phyloP scores from a whole-genome alignment of 1,140 invertebrate species.

The Diuraphis noxia region DNA sequence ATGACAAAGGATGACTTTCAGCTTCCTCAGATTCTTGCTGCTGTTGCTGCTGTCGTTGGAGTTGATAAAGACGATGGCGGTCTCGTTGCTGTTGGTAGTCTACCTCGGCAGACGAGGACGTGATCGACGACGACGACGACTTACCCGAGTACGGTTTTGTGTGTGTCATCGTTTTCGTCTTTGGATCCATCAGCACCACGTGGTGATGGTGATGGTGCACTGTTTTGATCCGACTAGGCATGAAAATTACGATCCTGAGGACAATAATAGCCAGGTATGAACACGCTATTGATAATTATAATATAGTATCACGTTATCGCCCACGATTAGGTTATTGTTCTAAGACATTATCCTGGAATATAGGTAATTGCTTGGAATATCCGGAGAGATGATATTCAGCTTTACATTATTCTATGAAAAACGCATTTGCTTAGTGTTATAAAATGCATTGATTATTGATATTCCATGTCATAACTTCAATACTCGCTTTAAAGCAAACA shows the following conservation, averaged over 20 bases:
- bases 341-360: background rate
- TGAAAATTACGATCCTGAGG: background rate
- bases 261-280: background rate
- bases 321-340: background rate
- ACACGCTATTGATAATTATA: background rate
- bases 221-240: background rate
- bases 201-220: slow-evolving; percentile 20
- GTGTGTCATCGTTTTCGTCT: background rate
- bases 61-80: background rate
- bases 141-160: background rate
- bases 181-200: slow-evolving; percentile 20
- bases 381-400: too few relatives aligned
- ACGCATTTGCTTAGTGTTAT: too few relatives aligned
- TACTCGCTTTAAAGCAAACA: too few relatives aligned
- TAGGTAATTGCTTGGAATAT: too few relatives aligned
- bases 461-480: too few relatives aligned
- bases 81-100: background rate
- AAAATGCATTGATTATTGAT: too few relatives aligned
- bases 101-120: background rate
- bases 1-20: background rate
- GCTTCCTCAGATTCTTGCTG: background rate
- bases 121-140: background rate
- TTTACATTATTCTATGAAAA: too few relatives aligned
- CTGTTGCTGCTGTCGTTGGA: background rate
- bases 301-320: background rate